Evolutionary conservation across 2,888 invertebrate species (phyloP).

Genomic region (Xestia xanthographa): DNA sequence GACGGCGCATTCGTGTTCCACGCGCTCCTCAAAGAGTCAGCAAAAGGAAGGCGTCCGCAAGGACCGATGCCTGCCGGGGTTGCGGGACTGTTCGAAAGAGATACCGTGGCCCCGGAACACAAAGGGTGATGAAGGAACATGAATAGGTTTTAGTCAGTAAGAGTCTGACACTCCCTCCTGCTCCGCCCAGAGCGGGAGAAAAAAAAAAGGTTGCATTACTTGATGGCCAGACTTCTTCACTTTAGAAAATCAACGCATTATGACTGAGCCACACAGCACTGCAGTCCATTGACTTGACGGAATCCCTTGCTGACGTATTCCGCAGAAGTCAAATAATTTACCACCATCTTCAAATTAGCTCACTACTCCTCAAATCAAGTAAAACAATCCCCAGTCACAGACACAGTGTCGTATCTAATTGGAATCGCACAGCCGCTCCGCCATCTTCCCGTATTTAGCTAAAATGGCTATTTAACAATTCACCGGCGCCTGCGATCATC

Average conservation of each 20-base stretch:
- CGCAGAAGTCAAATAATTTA: background rate
- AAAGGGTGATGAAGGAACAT: too few relatives aligned
- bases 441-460: conserved; percentile 70
- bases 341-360: background rate
- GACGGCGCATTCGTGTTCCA: too few relatives aligned
- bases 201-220: too few relatives aligned
- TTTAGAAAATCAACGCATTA: background rate
- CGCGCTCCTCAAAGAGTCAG: too few relatives aligned
- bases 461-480: conserved; percentile 74
- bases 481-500: conserved; percentile 62
- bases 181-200: too few relatives aligned
- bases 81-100: too few relatives aligned
- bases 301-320: background rate
- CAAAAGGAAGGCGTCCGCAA: too few relatives aligned
- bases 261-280: too few relatives aligned
- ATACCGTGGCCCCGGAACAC: too few relatives aligned
- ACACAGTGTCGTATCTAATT: conserved; percentile 56
- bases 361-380: conserved; percentile 31
- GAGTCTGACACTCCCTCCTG: too few relatives aligned
- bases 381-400: conserved; percentile 29
- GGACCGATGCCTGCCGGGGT: too few relatives aligned
- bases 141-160: too few relatives aligned
- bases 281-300: background rate
- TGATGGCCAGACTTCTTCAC: background rate
- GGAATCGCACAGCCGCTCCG: conserved; percentile 57